Conservation (phyloP, 2,888 invertebrate species). For the Nephrotoma flavescens region DNA sequence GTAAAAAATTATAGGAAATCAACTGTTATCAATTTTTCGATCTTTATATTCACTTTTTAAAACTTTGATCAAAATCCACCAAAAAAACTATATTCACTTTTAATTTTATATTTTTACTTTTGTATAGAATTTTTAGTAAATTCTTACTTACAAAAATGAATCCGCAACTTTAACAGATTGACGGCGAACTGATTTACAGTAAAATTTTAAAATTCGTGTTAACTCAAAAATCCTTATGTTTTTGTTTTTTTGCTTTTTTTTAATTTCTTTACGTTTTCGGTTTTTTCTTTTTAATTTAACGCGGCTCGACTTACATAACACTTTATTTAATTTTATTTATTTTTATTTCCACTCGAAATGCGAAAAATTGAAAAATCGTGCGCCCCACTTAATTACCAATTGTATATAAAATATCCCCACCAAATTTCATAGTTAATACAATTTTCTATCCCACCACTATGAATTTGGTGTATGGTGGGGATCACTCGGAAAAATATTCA, state of each 20-base stretch:
- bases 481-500: not conserved
- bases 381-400: not conserved
- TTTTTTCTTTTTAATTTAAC: not conserved
- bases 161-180: constrained; percentile 37
- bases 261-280: not conserved
- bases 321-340: not conserved
- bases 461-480: not conserved
- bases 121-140: not conserved
- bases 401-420: not conserved
- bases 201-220: constrained; percentile 10
- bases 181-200: constrained; percentile 34
- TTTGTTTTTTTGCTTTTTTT: not conserved
- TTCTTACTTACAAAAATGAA: constrained; percentile 23
- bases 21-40: not conserved
- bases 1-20: not conserved
- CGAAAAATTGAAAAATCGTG: not conserved
- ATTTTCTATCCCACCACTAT: not conserved
- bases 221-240: constrained; percentile 1
- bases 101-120: not conserved
- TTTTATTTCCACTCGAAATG: not conserved
- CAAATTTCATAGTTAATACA: not conserved
- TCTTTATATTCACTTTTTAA: not conserved
- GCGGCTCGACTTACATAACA: constrained; percentile 3
- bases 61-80: not conserved
- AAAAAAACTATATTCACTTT: not conserved